These are phyloP conservation scores for Melanotaenia boesemani DNA, from an alignment of 2,797 vertebrate genomes.

Conservation along the genomic window DNA sequence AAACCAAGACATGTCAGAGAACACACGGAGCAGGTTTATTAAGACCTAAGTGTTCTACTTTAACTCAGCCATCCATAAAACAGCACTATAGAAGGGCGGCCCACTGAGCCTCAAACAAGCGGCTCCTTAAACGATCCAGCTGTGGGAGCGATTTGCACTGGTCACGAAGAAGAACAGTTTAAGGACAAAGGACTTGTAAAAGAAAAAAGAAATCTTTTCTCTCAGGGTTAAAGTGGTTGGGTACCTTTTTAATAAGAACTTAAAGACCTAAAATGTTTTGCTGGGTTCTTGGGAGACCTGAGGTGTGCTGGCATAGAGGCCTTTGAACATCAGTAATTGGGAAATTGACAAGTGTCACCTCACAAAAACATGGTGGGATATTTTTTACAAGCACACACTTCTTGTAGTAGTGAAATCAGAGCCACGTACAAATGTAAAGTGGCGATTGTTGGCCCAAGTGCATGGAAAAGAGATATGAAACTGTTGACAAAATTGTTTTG, in stretches of 20 bases:
- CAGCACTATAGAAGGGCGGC: constrained; percentile 68
- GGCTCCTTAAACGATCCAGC: constrained; percentile 72
- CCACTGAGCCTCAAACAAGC: constrained; percentile 59
- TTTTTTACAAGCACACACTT: constrained; percentile 71
- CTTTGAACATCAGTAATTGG: constrained; percentile 82
- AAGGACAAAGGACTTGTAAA: constrained; percentile 79
- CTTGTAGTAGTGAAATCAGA: constrained; percentile 77
- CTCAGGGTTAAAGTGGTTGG: constrained; percentile 76
- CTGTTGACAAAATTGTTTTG: constrained; percentile 50
- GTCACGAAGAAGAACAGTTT: constrained; percentile 74
- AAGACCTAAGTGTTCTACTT: constrained; percentile 70
- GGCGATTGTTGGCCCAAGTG: constrained; percentile 41
- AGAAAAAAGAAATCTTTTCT: constrained; percentile 69
- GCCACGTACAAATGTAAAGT: constrained; percentile 58
- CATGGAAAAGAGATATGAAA: constrained; percentile 43
- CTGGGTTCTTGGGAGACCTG: constrained; percentile 75
- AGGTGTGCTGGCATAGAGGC: constrained; percentile 55
- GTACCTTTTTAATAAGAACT: constrained; percentile 80
- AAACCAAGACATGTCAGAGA: constrained; percentile 28
- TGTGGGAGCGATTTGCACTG: constrained; percentile 77
- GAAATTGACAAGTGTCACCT: constrained; percentile 81
- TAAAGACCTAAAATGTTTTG: constrained; percentile 81
- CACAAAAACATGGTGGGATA: constrained; percentile 70
- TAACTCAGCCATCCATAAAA: constrained; percentile 79
- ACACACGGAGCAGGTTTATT: constrained; percentile 59